These are phyloP conservation scores for Sinodicranocentrus sp. DNA, from an alignment of 2,888 invertebrate species.

Conservation along the genomic window DNA sequence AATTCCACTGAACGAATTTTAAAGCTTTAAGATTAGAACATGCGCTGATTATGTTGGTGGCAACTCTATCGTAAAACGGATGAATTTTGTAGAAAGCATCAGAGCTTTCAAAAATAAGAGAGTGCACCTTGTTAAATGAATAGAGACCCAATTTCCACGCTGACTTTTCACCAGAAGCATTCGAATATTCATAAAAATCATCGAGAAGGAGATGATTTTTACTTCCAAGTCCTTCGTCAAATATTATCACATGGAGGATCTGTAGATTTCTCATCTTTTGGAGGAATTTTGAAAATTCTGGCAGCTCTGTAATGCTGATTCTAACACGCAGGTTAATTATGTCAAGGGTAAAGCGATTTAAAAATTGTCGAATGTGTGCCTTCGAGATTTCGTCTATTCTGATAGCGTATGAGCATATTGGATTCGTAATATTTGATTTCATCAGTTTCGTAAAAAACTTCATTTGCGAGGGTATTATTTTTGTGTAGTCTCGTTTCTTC, in stretches of 20 bases:
- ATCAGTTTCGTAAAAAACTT: slow-evolving; percentile 60
- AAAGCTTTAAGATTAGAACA: slow-evolving; percentile 51
- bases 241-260: slow-evolving; percentile 58
- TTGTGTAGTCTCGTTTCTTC: slow-evolving; percentile 20
- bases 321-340: slow-evolving; percentile 58
- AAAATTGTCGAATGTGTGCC: slow-evolving; percentile 15
- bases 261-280: slow-evolving; percentile 55
- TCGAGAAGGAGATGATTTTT: neutral
- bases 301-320: slow-evolving; percentile 52
- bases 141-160: slow-evolving; percentile 51
- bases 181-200: neutral
- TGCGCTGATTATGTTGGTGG: slow-evolving; percentile 57
- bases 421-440: slow-evolving; percentile 57
- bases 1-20: slow-evolving; percentile 59
- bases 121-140: slow-evolving; percentile 39
- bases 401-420: slow-evolving; percentile 64
- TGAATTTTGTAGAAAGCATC: slow-evolving; percentile 38
- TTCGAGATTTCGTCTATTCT: slow-evolving; percentile 51
- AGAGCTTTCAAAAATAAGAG: slow-evolving; percentile 57
- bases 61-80: slow-evolving; percentile 49
- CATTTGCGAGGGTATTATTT: slow-evolving; percentile 56
- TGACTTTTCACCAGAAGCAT: slow-evolving; percentile 21
- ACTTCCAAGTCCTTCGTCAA: slow-evolving; percentile 9
- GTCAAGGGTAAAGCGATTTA: slow-evolving; percentile 37
- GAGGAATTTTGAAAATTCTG: slow-evolving; percentile 50